Evolutionary conservation across 2,888 invertebrate species (phyloP), one percentile per base, ranked within the genome.

Genomic region (Therioaphis trifolii): DNA sequence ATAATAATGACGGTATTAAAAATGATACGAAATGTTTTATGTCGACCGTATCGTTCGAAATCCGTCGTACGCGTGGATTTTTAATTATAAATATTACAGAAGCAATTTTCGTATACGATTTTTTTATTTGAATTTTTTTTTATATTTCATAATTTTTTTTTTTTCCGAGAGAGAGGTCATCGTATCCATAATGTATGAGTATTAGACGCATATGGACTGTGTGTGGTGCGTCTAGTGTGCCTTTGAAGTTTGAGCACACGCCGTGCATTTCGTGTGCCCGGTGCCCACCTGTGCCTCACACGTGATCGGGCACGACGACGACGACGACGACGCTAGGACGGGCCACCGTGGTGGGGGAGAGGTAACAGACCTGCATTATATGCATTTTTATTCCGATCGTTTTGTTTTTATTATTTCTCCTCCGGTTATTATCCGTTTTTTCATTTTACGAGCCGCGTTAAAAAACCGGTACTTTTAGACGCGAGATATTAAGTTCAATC

Each of bases 401-500:
- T 27, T 61, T 61, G n/a, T 55, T 55, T 55, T 55, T 35, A 35
- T 35, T 35, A 35, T 35, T 21, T 21, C 55, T 29, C 66, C 15
- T 15, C 7, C n/a, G n/a, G n/a, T n/a, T n/a, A n/a, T n/a, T n/a
- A n/a, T 12, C 68, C n/a, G 18, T 40, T n/a, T 71, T 7, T 24
- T 40, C 21, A n/a, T 68, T n/a, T 68, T 40, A 40, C 43, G 24
- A n/a, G 24, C 46, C 46, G 55, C 5, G 9, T 55, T n/a, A 55
- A 3, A 43, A 12, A 69, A 69, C 69, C 69, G 69, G 69, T 69
- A 69, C 69, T 21, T 58, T 58, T 24, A 21, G 69, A 43, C 68
- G 68, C 66, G 29, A 5, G 66, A 4, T 11, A 29, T 29, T 21
- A 52, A 52, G 55, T 27, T 43, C 21, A 21, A 43, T 69, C 46